phyloP scores from a whole-genome alignment of 2,888 invertebrate species.

The Pachydiplax longipennis region DNA sequence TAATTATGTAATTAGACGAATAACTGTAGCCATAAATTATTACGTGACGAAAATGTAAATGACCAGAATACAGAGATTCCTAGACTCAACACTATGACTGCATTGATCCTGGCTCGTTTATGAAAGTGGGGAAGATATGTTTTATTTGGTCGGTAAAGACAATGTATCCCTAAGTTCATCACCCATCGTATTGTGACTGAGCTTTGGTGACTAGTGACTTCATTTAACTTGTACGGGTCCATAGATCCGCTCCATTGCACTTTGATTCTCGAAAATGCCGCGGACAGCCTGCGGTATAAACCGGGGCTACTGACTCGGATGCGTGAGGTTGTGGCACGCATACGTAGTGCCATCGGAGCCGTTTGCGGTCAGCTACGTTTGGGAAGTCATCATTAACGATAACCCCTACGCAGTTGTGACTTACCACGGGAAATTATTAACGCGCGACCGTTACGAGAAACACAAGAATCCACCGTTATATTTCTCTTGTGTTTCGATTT shows the following conservation, averaged over 20 bases:
- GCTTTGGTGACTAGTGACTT: too few relatives aligned
- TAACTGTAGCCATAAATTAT: too few relatives aligned
- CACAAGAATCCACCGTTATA: conserved; percentile 18
- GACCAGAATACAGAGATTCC: too few relatives aligned
- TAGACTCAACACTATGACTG: too few relatives aligned
- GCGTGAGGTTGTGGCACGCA: neutral
- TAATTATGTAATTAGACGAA: too few relatives aligned
- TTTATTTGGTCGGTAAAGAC: too few relatives aligned
- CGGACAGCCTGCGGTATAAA: neutral
- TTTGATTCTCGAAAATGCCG: neutral
- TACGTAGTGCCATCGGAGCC: neutral
- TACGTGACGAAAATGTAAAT: too few relatives aligned
- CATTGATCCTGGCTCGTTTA: too few relatives aligned
- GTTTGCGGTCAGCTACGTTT: conserved; percentile 18
- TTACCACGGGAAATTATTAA: conserved; percentile 12
- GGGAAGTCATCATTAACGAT: conserved; percentile 7
- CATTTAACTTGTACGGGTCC: too few relatives aligned
- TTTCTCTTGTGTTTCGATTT: conserved; percentile 10
- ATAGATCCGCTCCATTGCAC: neutral
- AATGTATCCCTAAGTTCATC: too few relatives aligned
- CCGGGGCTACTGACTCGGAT: neutral
- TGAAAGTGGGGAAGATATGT: too few relatives aligned
- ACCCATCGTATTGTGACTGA: too few relatives aligned
- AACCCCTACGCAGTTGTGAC: conserved; percentile 6
- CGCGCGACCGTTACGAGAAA: conserved; percentile 1